Evolutionary conservation across 2,888 invertebrate species (phyloP), one percentile per base, ranked within the genome.

Genomic region (Ctenicera cuprea): DNA sequence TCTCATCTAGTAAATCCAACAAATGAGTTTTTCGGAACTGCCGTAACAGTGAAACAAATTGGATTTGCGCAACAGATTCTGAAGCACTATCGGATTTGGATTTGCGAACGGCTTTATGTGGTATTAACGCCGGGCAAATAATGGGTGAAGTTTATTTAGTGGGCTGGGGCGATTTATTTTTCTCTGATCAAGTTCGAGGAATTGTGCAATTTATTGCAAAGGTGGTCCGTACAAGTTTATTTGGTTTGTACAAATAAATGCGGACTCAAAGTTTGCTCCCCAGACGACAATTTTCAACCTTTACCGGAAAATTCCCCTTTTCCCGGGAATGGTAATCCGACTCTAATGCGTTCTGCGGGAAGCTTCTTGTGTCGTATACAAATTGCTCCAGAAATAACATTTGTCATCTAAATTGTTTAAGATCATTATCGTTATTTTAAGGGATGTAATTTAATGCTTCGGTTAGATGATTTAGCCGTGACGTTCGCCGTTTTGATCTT

Each of bases 41-140:
- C 9, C 20, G 3, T 37, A 48, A 48, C n/a, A 37, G 33, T 43
- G 20, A 50, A 50, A 54, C 41, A 66, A 50, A 66, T 66, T 66
- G 52, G 65, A 38, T 66, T 65, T 66, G 20, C 41, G 52, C 52
- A 38, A 66, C 52, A 52, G 65, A 37, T 65, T 48, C 38, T 30
- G 16, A 14, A 20, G 26, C 48, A 16, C 50, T 22, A 50, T 50
- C 50, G 50, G 50, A 50, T 64, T 64, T 38, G 20, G 48, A 26
- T 33, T 64, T 30, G 16, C 37, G 3, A 48, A 50, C 50, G 50
- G 50, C 20, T 50, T 48, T 48, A 48, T 18, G 1, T 20, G 48
- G 48, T 7, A 18, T 16, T 20, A 64, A 50, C 14, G 20, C 50
- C 11, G 33, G 26, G 33, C n/a, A 18, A 33, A 57, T 57, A 57